Conservation (phyloP, 2,797 vertebrate species). For the Chelonia mydas region DNA sequence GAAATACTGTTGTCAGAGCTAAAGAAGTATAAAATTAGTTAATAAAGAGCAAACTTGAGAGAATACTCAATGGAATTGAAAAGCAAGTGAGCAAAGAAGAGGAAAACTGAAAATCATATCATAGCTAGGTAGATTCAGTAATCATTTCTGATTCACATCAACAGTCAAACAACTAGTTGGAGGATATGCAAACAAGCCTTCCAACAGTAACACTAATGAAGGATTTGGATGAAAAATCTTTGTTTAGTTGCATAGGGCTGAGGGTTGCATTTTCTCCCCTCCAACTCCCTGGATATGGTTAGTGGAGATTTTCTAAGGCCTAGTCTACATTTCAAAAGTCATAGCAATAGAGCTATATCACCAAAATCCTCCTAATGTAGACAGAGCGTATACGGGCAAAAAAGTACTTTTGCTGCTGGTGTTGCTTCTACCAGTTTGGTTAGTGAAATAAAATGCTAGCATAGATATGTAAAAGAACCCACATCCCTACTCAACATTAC, state of each 20-base stretch:
- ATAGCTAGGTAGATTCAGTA: not conserved
- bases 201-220: not conserved
- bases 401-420: not conserved
- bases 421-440: not conserved
- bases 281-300: not conserved
- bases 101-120: not conserved
- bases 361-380: not conserved
- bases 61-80: not conserved
- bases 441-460: accelerated
- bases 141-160: not conserved
- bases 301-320: not conserved
- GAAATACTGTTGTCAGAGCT: not conserved
- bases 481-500: not conserved
- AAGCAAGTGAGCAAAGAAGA: not conserved
- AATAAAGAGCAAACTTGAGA: not conserved
- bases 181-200: not conserved
- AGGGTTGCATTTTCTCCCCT: not conserved
- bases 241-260: not conserved
- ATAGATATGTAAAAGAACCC: not conserved
- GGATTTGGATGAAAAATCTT: not conserved
- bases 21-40: not conserved
- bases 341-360: not conserved
- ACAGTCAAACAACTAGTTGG: not conserved
- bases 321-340: not conserved
- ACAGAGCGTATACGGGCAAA: not conserved